Conservation (phyloP, 2,113 vertebrate genomes). For the Sphaerodactylus townsendi region DNA sequence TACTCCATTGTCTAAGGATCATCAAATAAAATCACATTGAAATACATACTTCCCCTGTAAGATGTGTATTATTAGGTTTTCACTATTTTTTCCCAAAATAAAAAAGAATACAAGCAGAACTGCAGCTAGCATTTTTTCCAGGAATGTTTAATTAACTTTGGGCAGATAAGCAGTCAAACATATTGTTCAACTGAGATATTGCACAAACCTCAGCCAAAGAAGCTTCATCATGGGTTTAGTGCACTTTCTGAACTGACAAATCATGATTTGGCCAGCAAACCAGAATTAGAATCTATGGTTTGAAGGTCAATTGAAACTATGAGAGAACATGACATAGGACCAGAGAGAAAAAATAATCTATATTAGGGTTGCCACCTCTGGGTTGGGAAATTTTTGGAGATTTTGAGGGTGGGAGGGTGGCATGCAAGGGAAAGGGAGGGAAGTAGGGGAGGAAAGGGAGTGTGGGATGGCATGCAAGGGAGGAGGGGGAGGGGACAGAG, state of each 20-base stretch:
- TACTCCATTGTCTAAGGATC: constrained; percentile 40
- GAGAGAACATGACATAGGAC: too few species aligned
- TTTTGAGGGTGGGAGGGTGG: too few species aligned
- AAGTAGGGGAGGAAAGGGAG: too few species aligned
- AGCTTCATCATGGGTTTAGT: background rate
- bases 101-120: constrained; percentile 47
- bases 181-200: background rate
- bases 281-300: background rate
- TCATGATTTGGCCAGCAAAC: background rate
- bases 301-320: background rate
- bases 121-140: background rate
- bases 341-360: too few species aligned
- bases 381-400: too few species aligned
- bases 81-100: constrained; percentile 32
- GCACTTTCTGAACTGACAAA: background rate
- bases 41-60: background rate
- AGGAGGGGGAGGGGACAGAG: too few species aligned
- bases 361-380: too few species aligned
- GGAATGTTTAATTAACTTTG: background rate
- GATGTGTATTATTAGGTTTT: constrained; percentile 43
- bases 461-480: too few species aligned
- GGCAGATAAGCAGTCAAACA: background rate
- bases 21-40: background rate
- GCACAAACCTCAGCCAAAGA: background rate
- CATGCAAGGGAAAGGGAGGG: too few species aligned